These are phyloP conservation scores for Sminthopsis crassicaudata DNA, from an alignment of 2,113 vertebrate species.

Conservation along the genomic window DNA sequence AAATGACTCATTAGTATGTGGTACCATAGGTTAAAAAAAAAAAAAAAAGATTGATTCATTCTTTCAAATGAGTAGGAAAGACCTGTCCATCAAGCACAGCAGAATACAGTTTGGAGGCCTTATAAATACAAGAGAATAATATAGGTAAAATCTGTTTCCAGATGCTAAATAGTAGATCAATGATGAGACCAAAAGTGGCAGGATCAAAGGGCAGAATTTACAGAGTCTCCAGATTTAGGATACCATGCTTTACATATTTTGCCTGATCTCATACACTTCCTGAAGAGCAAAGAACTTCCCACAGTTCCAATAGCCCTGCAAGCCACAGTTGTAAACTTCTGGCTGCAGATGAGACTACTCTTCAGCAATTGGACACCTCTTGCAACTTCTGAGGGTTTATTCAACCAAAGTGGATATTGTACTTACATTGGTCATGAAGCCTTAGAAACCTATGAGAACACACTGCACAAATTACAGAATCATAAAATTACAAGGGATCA, in stretches of 20 bases:
- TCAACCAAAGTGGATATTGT: background rate
- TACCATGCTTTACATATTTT: background rate
- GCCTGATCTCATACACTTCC: background rate
- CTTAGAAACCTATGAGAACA: background rate
- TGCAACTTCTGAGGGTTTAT: constrained; percentile 5
- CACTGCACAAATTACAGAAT: background rate
- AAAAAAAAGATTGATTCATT: background rate
- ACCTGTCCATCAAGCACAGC: background rate
- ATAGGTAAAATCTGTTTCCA: background rate
- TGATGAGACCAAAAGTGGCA: background rate
- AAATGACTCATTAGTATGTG: background rate
- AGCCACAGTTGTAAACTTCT: background rate
- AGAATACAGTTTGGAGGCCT: background rate
- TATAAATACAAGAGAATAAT: background rate
- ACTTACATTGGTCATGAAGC: background rate
- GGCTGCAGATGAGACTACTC: background rate
- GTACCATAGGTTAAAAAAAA: background rate
- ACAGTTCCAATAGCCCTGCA: background rate
- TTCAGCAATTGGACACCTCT: background rate
- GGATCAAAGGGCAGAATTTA: background rate
- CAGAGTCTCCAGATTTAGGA: background rate
- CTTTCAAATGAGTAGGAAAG: background rate
- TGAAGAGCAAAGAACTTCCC: background rate
- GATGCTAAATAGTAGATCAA: background rate
- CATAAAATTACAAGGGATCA: background rate